A percentile compares a stretch with the other conserved stretches of the same genome.
Evolutionary conservation across 2,888 invertebrate species (phyloP).

Genomic region (Venustoraphidia nigricollis): DNA sequence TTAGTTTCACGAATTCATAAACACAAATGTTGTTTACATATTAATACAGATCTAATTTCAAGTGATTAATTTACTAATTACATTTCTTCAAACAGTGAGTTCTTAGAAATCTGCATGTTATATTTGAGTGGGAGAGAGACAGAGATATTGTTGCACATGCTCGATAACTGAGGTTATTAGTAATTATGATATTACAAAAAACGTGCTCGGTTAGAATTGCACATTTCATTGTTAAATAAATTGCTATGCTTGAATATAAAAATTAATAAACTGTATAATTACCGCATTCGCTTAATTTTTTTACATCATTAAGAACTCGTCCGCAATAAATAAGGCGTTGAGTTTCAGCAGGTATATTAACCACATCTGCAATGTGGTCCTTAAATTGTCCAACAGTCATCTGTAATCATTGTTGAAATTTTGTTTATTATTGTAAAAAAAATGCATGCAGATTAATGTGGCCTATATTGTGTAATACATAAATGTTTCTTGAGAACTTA

Average conservation of each 20-base stretch:
- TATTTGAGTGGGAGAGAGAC: no score
- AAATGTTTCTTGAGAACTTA: conserved; percentile 33
- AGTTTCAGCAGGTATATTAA: conserved; percentile 63
- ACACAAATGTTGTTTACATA: no score
- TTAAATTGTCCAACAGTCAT: conserved; percentile 71
- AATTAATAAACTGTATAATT: conserved; percentile 17
- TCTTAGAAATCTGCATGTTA: no score
- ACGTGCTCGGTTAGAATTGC: no score
- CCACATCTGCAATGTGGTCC: conserved; percentile 57
- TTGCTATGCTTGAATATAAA: not conserved
- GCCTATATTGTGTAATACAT: conserved; percentile 4
- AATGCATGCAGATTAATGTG: not conserved
- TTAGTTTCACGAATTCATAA: no score
- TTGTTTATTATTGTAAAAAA: not conserved
- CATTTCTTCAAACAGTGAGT: no score
- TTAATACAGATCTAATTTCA: no score
- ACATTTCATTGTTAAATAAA: not conserved
- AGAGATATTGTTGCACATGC: no score
- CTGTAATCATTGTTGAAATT: conserved; percentile 28
- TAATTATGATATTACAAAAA: no score
- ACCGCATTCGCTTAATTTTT: conserved; percentile 74
- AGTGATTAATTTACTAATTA: no score
- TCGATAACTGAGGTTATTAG: no score
- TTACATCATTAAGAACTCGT: conserved; percentile 80
- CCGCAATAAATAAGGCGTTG: conserved; percentile 92